phyloP scores from a whole-genome alignment of 35 echinoderm and acorn worm genomes.

The Anneissia japonica region DNA sequence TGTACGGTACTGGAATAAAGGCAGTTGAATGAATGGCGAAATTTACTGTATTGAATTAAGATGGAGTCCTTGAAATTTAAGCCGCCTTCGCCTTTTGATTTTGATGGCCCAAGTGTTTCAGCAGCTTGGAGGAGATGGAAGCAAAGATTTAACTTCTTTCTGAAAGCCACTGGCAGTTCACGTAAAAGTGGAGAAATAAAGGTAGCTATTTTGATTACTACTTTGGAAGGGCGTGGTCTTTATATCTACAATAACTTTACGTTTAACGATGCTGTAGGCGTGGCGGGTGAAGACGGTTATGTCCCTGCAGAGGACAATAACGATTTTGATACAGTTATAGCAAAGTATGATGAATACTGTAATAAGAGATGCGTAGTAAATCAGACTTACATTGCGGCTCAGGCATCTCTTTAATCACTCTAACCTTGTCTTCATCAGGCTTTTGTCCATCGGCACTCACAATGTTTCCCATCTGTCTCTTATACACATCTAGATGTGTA shows the following conservation, averaged over 20 bases:
- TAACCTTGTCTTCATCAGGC: no score
- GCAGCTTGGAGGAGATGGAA: background rate
- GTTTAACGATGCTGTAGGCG: background rate
- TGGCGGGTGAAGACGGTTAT: background rate
- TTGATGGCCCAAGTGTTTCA: no score
- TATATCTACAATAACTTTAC: background rate
- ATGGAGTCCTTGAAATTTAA: no score
- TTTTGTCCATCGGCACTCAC: no score
- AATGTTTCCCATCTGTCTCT: no score
- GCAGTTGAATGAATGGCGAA: no score
- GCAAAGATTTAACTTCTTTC: background rate
- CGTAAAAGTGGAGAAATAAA: background rate
- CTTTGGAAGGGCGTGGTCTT: background rate
- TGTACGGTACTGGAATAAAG: no score
- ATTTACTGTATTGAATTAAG: no score
- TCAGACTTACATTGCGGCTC: no score
- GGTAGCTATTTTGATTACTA: background rate
- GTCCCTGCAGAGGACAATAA: background rate
- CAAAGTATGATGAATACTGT: background rate
- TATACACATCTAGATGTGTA: no score
- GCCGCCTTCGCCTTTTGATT: no score
- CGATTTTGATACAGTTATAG: background rate
- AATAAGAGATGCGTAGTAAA: background rate
- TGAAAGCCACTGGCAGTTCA: background rate
- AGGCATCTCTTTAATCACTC: no score